Evolutionary conservation across 2,113 vertebrate genomes (phyloP), one percentile per base, ranked within the genome.

Genomic region (Mionectes macconnelli): DNA sequence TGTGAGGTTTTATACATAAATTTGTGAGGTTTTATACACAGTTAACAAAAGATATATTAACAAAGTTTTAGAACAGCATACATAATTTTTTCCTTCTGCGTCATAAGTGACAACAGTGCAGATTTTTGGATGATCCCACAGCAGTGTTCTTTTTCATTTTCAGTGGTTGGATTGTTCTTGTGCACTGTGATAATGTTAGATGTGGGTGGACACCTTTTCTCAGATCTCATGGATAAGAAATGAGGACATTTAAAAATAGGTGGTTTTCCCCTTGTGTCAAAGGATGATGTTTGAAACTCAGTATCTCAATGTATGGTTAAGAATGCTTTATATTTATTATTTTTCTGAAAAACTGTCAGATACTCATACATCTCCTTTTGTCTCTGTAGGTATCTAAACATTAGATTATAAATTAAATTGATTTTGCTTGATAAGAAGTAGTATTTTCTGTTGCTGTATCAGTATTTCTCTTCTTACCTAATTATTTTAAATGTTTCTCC

Each of bases 121-220:
- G 24, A 24, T 78, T 78, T 89, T 84, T 67, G 33, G 33, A 35
- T 56, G 47, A 66, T 77, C n/a, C 33, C 33, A 35, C 12, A 62
- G 84, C 13, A 81, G 9, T 12, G 12, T 56, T 87, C 49, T 37
- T 47, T 86, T 89, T 63, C 18, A 52, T 87, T 87, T 89, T 68
- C 0, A 0, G 47, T 68, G 52, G 18, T 68, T 49, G 10, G 45
- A n/a, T 93, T 72, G 47, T 87, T 95, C 83, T 64, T 80, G 30
- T 84, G 24, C 0, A 0, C 77, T 59, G 30, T 60, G 82, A 64
- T 76, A 56, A 47, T 92, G 80, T 74, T 91, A 27, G 13, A 39
- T 52, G 87, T 68, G 81, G 56, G 52, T 91, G 87, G 74, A 94
- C 47, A 68, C 77, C 84, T 89, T 82, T 89, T 79, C 44, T 87